Percentiles rank a stretch among this genome's conserved stretches.
These are phyloP conservation scores for Drosophila falleni DNA, from an alignment of 2,888 invertebrate species.

Conservation along the genomic window DNA sequence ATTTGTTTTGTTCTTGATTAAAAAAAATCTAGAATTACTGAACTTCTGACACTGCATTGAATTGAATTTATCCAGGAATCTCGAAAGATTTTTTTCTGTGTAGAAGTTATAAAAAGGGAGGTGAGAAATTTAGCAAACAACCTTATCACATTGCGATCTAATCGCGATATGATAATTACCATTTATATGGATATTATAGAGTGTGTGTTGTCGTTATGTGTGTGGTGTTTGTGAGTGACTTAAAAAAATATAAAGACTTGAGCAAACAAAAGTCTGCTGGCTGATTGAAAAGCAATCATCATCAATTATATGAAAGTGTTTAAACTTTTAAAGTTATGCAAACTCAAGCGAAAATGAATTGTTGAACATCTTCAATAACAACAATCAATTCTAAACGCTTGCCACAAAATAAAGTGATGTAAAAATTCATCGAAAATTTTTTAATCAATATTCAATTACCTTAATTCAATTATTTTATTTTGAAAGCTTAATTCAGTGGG, in stretches of 20 bases:
- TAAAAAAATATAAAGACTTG: background rate
- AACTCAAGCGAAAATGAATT: constrained; percentile 10
- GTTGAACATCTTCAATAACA: background rate
- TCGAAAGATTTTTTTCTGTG: too few species aligned
- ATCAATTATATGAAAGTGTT: constrained; percentile 58
- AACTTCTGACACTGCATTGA: too few species aligned
- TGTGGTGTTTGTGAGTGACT: background rate
- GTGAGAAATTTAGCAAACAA: background rate
- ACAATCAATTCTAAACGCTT: background rate
- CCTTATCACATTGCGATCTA: constrained; percentile 53
- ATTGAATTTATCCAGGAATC: too few species aligned
- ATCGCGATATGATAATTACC: constrained; percentile 60
- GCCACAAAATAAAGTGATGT: too few species aligned
- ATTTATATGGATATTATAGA: constrained; percentile 23
- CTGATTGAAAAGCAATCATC: constrained; percentile 59
- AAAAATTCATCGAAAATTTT: too few species aligned
- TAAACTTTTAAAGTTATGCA: constrained; percentile 13
- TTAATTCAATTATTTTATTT: too few species aligned
- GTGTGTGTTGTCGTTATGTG: background rate
- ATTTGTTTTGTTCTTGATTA: too few species aligned
- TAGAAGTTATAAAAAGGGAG: too few species aligned
- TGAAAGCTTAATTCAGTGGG: too few species aligned
- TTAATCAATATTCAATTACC: too few species aligned
- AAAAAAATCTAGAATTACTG: too few species aligned
- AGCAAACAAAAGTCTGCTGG: constrained; percentile 9